These are phyloP conservation scores for Corythornis cristatus DNA, from an alignment of 2,113 vertebrate species.

Conservation along the genomic window DNA sequence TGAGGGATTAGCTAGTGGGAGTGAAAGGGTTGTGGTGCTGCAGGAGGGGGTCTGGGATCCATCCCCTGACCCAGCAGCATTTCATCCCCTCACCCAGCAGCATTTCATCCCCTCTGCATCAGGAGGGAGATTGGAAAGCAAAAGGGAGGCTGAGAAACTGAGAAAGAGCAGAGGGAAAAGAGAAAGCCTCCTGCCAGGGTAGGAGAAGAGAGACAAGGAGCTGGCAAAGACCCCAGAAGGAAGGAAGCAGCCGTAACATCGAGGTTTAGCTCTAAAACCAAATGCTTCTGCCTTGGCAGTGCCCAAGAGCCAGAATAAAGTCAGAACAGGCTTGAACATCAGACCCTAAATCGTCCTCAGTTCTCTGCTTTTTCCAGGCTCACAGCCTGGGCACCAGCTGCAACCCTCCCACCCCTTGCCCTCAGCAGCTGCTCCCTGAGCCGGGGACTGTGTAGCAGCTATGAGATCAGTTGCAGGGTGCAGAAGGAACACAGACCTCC, in stretches of 20 bases:
- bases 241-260: background rate
- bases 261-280: background rate
- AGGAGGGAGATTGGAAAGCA: background rate
- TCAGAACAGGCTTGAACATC: background rate
- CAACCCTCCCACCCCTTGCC: background rate
- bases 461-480: background rate
- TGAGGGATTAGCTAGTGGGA: background rate
- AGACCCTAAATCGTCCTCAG: background rate
- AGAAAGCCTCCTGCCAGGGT: background rate
- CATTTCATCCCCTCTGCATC: background rate
- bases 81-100: background rate
- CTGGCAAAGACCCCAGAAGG: background rate
- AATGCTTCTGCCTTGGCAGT: background rate
- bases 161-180: background rate
- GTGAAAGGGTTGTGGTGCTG: background rate
- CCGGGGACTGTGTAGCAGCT: accelerated
- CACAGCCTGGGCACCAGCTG: background rate
- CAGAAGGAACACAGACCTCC: background rate
- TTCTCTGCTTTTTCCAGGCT: background rate
- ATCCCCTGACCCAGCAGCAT: background rate
- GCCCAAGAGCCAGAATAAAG: background rate
- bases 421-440: background rate
- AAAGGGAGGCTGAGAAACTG: background rate
- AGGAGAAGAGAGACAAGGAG: background rate
- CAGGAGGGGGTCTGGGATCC: background rate